A percentile compares a stretch with the other conserved stretches of the same genome.
These are phyloP conservation scores for Troides helena DNA, from an alignment of 2,888 invertebrate species.

Conservation along the genomic window DNA sequence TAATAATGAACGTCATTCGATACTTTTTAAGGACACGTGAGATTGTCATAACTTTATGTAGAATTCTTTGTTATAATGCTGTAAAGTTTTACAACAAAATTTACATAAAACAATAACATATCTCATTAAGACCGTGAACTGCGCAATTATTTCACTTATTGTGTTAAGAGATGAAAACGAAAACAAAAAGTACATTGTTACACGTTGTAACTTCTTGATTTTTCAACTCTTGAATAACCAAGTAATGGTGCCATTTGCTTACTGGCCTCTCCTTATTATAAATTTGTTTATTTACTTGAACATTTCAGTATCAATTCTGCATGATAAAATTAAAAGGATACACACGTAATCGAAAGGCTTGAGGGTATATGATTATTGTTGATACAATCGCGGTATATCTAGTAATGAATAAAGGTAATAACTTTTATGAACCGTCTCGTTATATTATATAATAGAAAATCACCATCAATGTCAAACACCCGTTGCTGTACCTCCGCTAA, in stretches of 20 bases:
- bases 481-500: conserved; percentile 50
- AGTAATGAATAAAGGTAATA: too few species aligned
- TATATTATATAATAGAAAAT: too few species aligned
- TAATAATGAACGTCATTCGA: conserved; percentile 68
- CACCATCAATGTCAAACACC: not conserved
- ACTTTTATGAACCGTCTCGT: too few species aligned
- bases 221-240: not conserved
- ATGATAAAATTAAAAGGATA: too few species aligned
- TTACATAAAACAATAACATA: conserved; percentile 7
- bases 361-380: too few species aligned
- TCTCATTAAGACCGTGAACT: not conserved
- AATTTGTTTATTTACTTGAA: too few species aligned
- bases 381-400: too few species aligned
- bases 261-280: too few species aligned
- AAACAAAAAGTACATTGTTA: not conserved
- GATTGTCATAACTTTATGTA: conserved; percentile 73
- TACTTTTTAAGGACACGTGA: conserved; percentile 63
- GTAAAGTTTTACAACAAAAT: conserved; percentile 6
- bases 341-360: too few species aligned
- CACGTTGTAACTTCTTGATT: not conserved
- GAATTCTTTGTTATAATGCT: conserved; percentile 40
- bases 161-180: not conserved
- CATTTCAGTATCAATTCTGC: too few species aligned
- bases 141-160: not conserved
- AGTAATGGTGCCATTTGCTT: too few species aligned